Base-by-base conservation (phyloP, 2,113 vertebrate genomes). In the Theristicus caerulescens region DNA sequence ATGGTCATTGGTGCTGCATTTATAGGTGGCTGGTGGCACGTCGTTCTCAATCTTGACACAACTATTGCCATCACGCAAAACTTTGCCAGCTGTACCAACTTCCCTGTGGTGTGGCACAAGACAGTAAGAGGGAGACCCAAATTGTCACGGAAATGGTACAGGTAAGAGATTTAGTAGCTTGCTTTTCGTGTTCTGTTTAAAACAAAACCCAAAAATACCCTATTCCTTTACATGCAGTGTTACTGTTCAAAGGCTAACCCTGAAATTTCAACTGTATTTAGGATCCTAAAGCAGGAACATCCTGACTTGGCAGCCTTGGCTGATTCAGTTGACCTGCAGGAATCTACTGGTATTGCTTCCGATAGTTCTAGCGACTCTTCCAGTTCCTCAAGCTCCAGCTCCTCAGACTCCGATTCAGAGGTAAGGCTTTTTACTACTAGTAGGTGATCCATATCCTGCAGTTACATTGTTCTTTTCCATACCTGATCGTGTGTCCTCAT, bases 41-140 rank as follows among this genome's bases (percentile, higher is more conserved):
- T 99, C 0, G 99, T 99, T 52, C 99, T 99, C 80, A 99, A 99
- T 82, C 96, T 99, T 42, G 99, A 99, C 97, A 99, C 99, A 0
- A 99, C 99, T 9, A 99, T 99, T 91, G 99, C 99, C 59, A 96
- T 99, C 96, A 99, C 99, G 4, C 99, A 99, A 95, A 99, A 99
- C 96, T 99, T 99, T 44, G 99, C 99, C 97, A 99, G 99, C 97
- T 98, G 98, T 27, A 99, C 99, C 85, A 99, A 99, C 97, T 99
- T 99, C 95, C 99, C 99, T 32, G 99, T 99, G 54, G 99, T 99
- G 40, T 99, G 99, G 99, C 99, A 99, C 98, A 99, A 99, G 97
- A 99, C 99, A 1, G 99, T 99, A 32, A 98, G 99, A 84, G 99
- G 99, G 32, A 98, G 99, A 32, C 99, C 99, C 91, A 99, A 99